phyloP scores from a whole-genome alignment of 2,113 vertebrate genomes.

The Psilopsiagon aurifrons region DNA sequence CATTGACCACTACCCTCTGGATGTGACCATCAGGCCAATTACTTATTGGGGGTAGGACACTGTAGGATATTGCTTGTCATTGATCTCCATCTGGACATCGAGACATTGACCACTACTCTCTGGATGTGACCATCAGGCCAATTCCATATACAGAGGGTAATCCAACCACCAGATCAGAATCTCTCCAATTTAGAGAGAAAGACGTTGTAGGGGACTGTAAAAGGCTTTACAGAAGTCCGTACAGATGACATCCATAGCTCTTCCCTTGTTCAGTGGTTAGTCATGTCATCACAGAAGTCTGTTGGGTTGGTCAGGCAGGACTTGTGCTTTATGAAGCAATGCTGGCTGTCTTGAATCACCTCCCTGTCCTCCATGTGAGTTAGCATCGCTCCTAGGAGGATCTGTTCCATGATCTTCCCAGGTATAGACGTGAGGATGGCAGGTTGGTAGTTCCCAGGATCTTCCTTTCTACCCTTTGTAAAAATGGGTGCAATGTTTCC shows the following conservation, averaged over 20 bases:
- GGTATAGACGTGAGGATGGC: not conserved
- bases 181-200: not conserved
- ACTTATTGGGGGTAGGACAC: too few relatives aligned
- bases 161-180: not conserved
- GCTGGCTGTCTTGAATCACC: not conserved
- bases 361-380: not conserved
- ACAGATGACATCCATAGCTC: accelerated
- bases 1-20: not conserved
- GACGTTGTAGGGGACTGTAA: not conserved
- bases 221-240: not conserved
- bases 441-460: accelerated
- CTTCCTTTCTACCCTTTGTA: not conserved
- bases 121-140: not conserved
- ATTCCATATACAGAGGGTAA: not conserved
- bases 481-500: not conserved
- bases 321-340: not conserved
- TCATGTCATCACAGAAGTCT: not conserved
- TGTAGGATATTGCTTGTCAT: not conserved
- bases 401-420: not conserved
- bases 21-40: not conserved
- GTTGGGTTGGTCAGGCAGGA: not conserved
- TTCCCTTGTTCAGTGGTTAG: not conserved
- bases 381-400: not conserved
- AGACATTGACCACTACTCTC: not conserved
- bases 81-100: not conserved